Evolutionary conservation across 2,113 vertebrate species (phyloP).

Genomic region (Craseonycteris thonglongyai): DNA sequence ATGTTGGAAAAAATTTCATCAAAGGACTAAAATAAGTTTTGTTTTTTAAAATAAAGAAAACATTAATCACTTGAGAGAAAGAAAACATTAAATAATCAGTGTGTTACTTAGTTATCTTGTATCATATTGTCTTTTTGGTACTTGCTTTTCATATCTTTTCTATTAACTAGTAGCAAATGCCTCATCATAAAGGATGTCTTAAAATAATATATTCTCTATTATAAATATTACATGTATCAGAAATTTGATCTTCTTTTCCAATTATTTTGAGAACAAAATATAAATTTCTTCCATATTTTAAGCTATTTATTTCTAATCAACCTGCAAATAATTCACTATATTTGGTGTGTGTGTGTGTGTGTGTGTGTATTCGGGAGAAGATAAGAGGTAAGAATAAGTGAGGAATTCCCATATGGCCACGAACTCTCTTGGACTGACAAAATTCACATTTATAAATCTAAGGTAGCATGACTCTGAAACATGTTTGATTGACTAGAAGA

Average conservation of each 20-base stretch:
- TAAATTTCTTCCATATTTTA: background rate
- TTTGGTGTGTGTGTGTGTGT: no score
- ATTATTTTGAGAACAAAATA: background rate
- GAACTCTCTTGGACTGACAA: background rate
- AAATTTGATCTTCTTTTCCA: background rate
- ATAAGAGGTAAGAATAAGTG: background rate
- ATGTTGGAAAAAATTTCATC: background rate
- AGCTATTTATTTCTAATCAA: background rate
- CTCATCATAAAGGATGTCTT: background rate
- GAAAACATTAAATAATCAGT: background rate
- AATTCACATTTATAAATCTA: background rate
- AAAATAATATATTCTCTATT: background rate
- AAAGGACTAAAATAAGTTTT: background rate
- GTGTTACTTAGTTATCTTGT: background rate
- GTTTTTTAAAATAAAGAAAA: background rate
- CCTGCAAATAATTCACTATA: background rate
- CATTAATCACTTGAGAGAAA: background rate
- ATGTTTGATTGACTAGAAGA: background rate
- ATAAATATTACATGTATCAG: background rate
- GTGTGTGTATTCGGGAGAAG: background rate
- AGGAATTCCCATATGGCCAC: background rate
- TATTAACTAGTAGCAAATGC: background rate
- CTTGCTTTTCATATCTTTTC: background rate
- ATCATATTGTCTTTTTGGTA: background rate
- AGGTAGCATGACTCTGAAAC: background rate